Evolutionary conservation across 2,113 vertebrate species (phyloP).

Genomic region (Spea bombifrons): DNA sequence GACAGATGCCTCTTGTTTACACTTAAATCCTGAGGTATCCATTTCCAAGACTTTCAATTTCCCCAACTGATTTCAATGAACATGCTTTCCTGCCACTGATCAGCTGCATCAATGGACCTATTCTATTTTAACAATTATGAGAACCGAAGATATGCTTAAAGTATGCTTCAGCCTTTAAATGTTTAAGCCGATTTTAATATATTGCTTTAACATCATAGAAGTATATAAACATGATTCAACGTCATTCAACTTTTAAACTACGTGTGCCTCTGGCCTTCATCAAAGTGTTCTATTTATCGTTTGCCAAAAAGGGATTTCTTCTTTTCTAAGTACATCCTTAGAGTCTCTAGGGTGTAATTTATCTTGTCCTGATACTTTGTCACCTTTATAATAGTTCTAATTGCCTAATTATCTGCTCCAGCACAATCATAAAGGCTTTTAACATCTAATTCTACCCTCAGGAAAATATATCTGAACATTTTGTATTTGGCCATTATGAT

Average conservation of each 20-base stretch:
- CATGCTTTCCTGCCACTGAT: no score
- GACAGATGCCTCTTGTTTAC: no score
- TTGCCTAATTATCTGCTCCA: constrained; percentile 39
- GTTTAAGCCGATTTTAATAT: no score
- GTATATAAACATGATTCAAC: background rate
- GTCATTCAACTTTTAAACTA: background rate
- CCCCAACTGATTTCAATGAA: no score
- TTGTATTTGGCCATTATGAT: background rate
- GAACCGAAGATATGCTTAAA: no score
- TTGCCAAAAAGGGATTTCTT: constrained; percentile 35
- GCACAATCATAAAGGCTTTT: constrained; percentile 38
- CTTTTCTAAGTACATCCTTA: constrained; percentile 19
- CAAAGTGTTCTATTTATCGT: constrained; percentile 29
- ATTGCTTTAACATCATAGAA: background rate
- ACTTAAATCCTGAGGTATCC: no score
- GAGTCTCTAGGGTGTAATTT: constrained; percentile 31
- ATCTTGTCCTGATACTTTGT: constrained; percentile 37
- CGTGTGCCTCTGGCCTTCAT: constrained; percentile 6
- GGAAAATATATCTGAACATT: constrained; percentile 34
- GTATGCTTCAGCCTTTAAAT: no score
- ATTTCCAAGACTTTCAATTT: no score
- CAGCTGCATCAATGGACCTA: no score
- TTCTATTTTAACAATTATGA: no score
- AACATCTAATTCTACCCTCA: constrained; percentile 28
- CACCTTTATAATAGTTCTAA: constrained; percentile 34